Conservation (phyloP, 2,113 vertebrate genomes). For the Mus pahari region DNA sequence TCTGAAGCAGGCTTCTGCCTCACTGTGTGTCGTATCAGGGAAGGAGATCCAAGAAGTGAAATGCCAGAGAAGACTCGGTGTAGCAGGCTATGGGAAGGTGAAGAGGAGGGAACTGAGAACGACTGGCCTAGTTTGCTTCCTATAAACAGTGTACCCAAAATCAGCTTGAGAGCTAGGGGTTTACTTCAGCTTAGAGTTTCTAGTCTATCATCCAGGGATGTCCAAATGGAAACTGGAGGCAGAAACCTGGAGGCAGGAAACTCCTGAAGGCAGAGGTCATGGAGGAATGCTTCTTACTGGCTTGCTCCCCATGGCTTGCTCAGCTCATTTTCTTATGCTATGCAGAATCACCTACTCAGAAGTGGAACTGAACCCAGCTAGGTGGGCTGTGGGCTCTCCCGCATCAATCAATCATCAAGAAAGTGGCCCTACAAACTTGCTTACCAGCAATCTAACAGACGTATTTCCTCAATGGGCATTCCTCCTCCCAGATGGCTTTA, state of each 20-base stretch:
- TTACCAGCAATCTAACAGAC: neutral
- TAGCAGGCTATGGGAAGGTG: accelerated
- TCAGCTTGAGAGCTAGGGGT: neutral
- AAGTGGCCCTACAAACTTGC: neutral
- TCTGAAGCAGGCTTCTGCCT: neutral
- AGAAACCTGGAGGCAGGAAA: neutral
- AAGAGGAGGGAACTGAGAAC: neutral
- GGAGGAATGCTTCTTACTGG: neutral
- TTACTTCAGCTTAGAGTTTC: neutral
- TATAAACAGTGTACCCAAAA: neutral
- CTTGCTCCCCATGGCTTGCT: neutral
- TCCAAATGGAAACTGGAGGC: neutral
- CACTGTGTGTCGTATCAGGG: neutral
- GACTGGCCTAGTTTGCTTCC: neutral
- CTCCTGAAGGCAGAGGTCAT: neutral
- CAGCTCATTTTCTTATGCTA: neutral
- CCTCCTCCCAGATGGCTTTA: neutral
- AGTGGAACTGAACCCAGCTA: no score
- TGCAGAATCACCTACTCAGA: neutral
- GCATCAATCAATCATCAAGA: neutral
- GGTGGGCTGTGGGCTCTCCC: neutral
- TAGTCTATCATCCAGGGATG: neutral
- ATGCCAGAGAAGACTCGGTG: neutral
- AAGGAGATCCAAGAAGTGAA: neutral
- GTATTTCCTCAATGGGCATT: neutral